Percentiles rank a stretch among this genome's conserved stretches.
Conservation (phyloP, 2,888 invertebrate genomes). For the Rotaria socialis region DNA sequence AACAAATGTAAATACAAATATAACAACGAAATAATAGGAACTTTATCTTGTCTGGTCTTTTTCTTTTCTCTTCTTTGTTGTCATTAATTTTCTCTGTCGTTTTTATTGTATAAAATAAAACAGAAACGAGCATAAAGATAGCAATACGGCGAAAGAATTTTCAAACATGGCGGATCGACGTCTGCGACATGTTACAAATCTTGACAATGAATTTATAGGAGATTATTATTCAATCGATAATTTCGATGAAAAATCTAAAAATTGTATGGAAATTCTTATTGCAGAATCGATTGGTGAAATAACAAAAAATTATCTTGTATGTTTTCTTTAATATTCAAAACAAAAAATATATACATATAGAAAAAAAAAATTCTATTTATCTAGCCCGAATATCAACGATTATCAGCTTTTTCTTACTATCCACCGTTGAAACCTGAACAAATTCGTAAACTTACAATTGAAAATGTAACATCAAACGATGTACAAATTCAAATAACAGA, state of each 20-base stretch:
- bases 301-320: neutral
- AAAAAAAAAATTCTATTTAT: neutral
- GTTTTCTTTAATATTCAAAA: neutral
- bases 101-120: slow-evolving; percentile 9
- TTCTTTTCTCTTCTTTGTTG: neutral
- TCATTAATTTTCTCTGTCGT: neutral
- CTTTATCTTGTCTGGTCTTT: neutral
- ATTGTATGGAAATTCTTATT: neutral
- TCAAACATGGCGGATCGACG: neutral
- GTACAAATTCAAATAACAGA: neutral
- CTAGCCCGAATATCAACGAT: neutral
- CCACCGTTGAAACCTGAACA: neutral
- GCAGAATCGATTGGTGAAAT: neutral
- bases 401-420: neutral
- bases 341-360: no score
- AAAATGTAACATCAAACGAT: neutral
- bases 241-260: neutral
- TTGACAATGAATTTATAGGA: neutral
- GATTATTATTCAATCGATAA: neutral
- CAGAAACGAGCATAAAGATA: neutral
- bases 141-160: neutral
- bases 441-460: neutral
- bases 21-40: neutral
- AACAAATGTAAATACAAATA: neutral
- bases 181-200: neutral